Percentiles rank a stretch among this genome's conserved stretches.
These are phyloP conservation scores for Falco naumanni DNA, from an alignment of 2,797 vertebrate species.

Conservation along the genomic window DNA sequence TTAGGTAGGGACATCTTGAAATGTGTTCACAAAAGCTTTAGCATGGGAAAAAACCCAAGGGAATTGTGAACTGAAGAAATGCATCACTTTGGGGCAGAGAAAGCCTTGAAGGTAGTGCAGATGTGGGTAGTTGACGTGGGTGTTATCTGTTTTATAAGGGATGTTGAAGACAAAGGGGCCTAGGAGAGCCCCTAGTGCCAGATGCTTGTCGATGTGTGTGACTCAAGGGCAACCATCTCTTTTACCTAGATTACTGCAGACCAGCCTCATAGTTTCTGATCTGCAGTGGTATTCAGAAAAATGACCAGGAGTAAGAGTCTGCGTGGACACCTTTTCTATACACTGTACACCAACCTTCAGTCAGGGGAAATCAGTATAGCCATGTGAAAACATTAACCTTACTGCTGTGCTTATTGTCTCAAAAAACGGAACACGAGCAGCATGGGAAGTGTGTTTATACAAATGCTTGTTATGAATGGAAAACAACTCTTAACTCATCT, in stretches of 20 bases:
- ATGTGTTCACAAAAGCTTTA: neutral
- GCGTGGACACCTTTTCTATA: neutral
- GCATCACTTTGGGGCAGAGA: neutral
- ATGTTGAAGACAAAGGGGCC: neutral
- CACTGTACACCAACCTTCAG: fast-evolving
- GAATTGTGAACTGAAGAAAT: neutral
- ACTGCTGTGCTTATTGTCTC: neutral
- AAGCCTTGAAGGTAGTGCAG: neutral
- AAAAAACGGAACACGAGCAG: neutral
- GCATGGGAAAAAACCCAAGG: neutral
- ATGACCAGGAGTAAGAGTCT: neutral
- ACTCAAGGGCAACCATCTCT: neutral
- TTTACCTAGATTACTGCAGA: neutral
- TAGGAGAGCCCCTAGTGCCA: neutral
- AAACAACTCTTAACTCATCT: neutral
- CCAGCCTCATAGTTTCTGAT: neutral
- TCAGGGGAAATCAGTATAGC: neutral
- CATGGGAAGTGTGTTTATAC: neutral
- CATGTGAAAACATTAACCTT: neutral
- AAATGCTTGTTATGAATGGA: neutral
- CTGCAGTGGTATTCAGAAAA: neutral
- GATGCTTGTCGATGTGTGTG: neutral
- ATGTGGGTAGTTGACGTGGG: neutral
- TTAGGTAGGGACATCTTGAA: neutral
- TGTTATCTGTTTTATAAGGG: neutral